Percentiles rank a stretch among this genome's conserved stretches.
phyloP scores from a whole-genome alignment of 1,140 invertebrate genomes.

The Diuraphis noxia region DNA sequence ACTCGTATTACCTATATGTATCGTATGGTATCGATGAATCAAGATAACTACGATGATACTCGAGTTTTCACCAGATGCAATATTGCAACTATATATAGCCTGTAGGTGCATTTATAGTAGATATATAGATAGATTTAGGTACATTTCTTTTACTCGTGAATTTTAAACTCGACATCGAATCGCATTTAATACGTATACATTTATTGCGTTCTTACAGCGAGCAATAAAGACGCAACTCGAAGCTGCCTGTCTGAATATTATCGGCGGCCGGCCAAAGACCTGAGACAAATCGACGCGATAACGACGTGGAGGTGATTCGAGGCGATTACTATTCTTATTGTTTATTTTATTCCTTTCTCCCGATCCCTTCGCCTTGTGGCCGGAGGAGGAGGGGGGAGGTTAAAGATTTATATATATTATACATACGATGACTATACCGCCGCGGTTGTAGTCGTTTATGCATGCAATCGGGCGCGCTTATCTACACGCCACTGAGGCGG shows the following conservation, averaged over 20 bases:
- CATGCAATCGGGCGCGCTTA: conserved; percentile 36
- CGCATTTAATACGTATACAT: background rate
- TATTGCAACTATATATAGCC: background rate
- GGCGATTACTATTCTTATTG: conserved; percentile 11
- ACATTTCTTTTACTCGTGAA: background rate
- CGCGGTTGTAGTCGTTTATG: conserved; percentile 44
- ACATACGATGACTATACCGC: background rate
- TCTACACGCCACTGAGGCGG: background rate
- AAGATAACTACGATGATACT: too few relatives aligned
- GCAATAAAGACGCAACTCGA: background rate
- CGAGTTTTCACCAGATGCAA: background rate
- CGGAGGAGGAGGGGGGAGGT: background rate
- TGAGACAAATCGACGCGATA: conserved; percentile 45
- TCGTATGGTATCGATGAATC: too few relatives aligned
- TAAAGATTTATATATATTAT: background rate
- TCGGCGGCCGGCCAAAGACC: background rate
- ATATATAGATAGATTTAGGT: too few relatives aligned
- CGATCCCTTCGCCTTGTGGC: background rate
- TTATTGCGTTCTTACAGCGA: background rate
- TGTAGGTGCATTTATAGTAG: too few relatives aligned
- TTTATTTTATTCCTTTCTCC: background rate
- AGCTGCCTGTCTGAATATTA: background rate
- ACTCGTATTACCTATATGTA: too few relatives aligned
- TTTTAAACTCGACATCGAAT: background rate
- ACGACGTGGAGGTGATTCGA: background rate